Evolutionary conservation across 1,140 invertebrate genomes (phyloP).

Genomic region (Heliconius congener): DNA sequence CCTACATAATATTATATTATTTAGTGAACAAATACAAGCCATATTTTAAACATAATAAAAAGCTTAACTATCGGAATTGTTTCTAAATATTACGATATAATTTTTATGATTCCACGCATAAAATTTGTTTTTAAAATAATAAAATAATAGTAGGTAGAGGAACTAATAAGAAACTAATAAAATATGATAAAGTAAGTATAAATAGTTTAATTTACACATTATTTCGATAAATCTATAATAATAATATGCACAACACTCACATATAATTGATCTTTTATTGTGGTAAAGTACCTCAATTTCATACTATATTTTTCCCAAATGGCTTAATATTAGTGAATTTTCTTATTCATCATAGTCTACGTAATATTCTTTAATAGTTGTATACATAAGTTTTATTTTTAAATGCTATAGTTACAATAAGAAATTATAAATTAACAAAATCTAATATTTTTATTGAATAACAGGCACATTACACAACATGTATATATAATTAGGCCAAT

Average conservation of each 20-base stretch:
- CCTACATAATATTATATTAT: not conserved
- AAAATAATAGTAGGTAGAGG: not conserved
- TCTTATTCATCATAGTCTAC: not conserved
- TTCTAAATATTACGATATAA: not conserved
- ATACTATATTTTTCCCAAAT: not conserved
- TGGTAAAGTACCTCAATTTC: not conserved
- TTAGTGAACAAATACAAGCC: not conserved
- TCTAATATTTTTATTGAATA: not conserved
- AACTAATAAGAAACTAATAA: not conserved
- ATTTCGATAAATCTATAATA: not conserved
- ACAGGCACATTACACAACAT: not conserved
- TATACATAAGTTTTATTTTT: too few species aligned
- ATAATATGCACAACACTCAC: not conserved
- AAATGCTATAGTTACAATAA: too few species aligned
- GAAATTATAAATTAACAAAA: not conserved
- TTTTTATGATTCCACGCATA: not conserved
- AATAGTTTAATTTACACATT: not conserved
- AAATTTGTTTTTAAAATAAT: not conserved
- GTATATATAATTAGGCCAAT: not conserved
- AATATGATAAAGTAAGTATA: not conserved
- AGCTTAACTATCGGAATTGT: not conserved
- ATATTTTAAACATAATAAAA: not conserved
- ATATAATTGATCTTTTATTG: not conserved
- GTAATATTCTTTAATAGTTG: not conserved
- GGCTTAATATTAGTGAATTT: not conserved